A percentile compares a stretch with the other conserved stretches of the same genome.
Evolutionary conservation across 1,140 invertebrate species (phyloP).

Genomic region (Drosophila insularis): DNA sequence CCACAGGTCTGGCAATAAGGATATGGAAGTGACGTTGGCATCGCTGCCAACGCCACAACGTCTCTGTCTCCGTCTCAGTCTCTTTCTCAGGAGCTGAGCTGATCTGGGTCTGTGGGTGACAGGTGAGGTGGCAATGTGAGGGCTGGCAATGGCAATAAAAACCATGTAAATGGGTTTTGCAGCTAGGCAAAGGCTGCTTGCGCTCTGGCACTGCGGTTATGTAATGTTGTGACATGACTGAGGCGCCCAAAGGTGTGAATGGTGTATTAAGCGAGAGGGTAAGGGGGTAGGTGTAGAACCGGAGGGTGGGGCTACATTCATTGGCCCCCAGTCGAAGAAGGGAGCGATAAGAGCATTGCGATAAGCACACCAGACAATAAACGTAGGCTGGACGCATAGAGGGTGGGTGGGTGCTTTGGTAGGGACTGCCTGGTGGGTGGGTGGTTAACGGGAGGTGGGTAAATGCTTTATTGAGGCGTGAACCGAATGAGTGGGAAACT

Average conservation of each 20-base stretch:
- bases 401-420: neutral
- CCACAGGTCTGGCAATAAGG: slow-evolving; percentile 29
- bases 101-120: slow-evolving; percentile 58
- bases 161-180: slow-evolving; percentile 64
- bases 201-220: slow-evolving; percentile 46
- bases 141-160: slow-evolving; percentile 57
- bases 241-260: slow-evolving; percentile 43
- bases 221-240: slow-evolving; percentile 48
- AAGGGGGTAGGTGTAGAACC: neutral
- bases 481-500: slow-evolving; percentile 10
- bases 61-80: slow-evolving; percentile 1
- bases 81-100: slow-evolving; percentile 9
- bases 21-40: slow-evolving; percentile 22
- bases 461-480: slow-evolving; percentile 21
- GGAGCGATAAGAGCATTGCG: slow-evolving; percentile 40
- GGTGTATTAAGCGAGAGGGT: slow-evolving; percentile 27
- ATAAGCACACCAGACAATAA: slow-evolving; percentile 42
- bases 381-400: slow-evolving; percentile 1
- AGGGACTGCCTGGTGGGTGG: neutral
- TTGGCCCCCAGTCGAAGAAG: slow-evolving; percentile 12
- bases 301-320: neutral
- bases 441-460: slow-evolving; percentile 9
- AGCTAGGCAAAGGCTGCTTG: slow-evolving; percentile 38
- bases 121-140: slow-evolving; percentile 43
- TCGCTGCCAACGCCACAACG: neutral